Conservation (phyloP, 2,113 vertebrate species). For the Motacilla tschutschensis region DNA sequence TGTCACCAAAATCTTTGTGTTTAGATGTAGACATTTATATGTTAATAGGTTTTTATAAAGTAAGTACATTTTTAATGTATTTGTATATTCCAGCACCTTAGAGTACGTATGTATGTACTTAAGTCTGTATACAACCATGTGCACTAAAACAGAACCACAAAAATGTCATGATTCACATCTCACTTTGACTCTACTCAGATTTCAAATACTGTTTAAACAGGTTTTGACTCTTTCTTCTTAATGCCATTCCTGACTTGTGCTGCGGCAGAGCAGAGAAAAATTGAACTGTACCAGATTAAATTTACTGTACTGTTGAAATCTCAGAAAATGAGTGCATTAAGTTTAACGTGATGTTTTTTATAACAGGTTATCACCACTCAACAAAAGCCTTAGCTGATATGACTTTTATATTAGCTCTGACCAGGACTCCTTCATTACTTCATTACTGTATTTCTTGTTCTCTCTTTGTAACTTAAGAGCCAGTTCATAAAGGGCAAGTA, state of each 20-base stretch:
- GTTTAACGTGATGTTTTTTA: not conserved
- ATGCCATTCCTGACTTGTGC: not conserved
- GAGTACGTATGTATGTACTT: not conserved
- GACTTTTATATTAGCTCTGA: not conserved
- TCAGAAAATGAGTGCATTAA: not conserved
- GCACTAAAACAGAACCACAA: not conserved
- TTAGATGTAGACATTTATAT: not conserved
- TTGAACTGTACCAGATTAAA: not conserved
- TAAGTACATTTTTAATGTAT: not conserved
- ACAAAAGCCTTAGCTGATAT: not conserved
- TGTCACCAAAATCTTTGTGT: not conserved
- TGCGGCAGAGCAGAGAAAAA: not conserved
- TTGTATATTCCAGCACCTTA: not conserved
- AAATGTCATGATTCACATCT: not conserved
- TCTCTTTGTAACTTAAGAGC: not conserved
- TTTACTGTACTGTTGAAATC: not conserved
- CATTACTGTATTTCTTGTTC: not conserved
- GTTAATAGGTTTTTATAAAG: not conserved
- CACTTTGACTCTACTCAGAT: not conserved
- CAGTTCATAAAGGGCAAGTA: not conserved
- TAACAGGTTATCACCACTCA: not conserved
- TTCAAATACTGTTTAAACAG: not conserved
- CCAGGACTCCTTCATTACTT: not conserved
- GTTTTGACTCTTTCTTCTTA: not conserved
- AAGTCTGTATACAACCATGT: not conserved